A percentile compares a stretch with the other conserved stretches of the same genome.
Evolutionary conservation across 2,113 vertebrate species (phyloP).

Genomic region (Suncus etruscus): DNA sequence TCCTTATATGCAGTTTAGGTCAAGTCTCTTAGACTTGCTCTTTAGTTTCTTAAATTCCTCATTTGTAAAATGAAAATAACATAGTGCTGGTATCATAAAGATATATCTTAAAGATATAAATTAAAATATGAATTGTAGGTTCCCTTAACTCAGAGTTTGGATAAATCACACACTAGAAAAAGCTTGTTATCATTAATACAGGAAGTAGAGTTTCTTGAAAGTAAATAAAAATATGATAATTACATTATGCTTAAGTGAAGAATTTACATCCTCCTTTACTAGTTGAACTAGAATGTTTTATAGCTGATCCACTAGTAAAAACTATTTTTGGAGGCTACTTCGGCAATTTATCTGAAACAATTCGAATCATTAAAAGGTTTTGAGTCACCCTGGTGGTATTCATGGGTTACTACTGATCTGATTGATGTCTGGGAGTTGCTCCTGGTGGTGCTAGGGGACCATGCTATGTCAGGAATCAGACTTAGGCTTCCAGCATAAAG

Average conservation of each 20-base stretch:
- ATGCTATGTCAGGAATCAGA: no score
- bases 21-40: neutral
- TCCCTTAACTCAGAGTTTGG: neutral
- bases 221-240: slow-evolving; percentile 50
- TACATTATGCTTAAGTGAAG: slow-evolving; percentile 32
- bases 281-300: slow-evolving; percentile 42
- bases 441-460: no score
- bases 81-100: neutral
- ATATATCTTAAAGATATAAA: slow-evolving; percentile 9
- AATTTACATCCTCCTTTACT: slow-evolving; percentile 7
- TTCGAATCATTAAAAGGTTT: slow-evolving; percentile 20
- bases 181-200: slow-evolving; percentile 6
- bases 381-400: no score
- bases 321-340: slow-evolving; percentile 31
- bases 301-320: slow-evolving; percentile 41
- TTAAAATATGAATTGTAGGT: slow-evolving; percentile 8
- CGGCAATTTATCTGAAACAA: slow-evolving; percentile 22
- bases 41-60: slow-evolving; percentile 12
- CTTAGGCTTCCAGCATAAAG: no score
- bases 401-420: no score
- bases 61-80: slow-evolving; percentile 23
- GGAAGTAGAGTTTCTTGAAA: slow-evolving; percentile 20
- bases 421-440: no score
- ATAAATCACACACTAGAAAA: neutral
- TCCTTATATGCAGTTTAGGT: slow-evolving; percentile 38